A percentile compares a stretch with the other conserved stretches of the same genome.
Conservation (phyloP, 2,797 vertebrate genomes). For the Poecilia velifera region DNA sequence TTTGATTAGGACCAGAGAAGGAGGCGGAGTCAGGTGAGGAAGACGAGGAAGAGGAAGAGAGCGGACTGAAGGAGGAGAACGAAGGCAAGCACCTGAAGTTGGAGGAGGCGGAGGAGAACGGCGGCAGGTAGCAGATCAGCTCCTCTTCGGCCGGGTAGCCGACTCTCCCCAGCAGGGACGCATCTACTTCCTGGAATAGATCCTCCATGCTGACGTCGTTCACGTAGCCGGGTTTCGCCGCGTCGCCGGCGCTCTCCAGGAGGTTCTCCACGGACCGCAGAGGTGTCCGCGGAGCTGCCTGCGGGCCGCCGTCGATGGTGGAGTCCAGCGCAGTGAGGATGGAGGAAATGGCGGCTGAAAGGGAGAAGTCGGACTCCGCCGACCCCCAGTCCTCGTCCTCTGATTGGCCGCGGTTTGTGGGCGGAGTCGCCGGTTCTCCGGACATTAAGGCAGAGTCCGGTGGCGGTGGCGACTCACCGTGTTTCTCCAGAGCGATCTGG, state of each 20-base stretch:
- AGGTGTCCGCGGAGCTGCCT: slow-evolving; percentile 54
- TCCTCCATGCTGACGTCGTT: slow-evolving; percentile 80
- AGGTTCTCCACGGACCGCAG: slow-evolving; percentile 75
- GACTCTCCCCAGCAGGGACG: slow-evolving; percentile 75
- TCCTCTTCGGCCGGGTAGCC: slow-evolving; percentile 49
- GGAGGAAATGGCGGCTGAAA: slow-evolving; percentile 82
- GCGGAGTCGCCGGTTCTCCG: slow-evolving; percentile 6
- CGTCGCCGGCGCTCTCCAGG: slow-evolving; percentile 26
- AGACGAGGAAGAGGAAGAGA: slow-evolving; percentile 55
- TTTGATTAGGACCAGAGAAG: slow-evolving; percentile 39
- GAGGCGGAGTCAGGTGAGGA: slow-evolving; percentile 42
- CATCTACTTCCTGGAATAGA: slow-evolving; percentile 85
- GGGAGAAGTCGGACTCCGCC: slow-evolving; percentile 80
- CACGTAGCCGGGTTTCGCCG: neutral
- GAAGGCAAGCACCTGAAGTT: slow-evolving; percentile 70
- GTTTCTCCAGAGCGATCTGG: slow-evolving; percentile 73
- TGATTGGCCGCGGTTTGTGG: slow-evolving; percentile 7
- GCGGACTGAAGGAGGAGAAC: slow-evolving; percentile 48
- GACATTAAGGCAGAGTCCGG: neutral
- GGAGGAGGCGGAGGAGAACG: slow-evolving; percentile 53
- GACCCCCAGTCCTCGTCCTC: slow-evolving; percentile 76
- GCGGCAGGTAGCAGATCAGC: slow-evolving; percentile 63
- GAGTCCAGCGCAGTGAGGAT: slow-evolving; percentile 82
- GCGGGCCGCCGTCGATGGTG: slow-evolving; percentile 62
- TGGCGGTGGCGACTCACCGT: neutral